Evolutionary conservation across 2,888 invertebrate genomes (phyloP), one percentile per base, ranked within the genome.

Genomic region (Stratiomys singularior): DNA sequence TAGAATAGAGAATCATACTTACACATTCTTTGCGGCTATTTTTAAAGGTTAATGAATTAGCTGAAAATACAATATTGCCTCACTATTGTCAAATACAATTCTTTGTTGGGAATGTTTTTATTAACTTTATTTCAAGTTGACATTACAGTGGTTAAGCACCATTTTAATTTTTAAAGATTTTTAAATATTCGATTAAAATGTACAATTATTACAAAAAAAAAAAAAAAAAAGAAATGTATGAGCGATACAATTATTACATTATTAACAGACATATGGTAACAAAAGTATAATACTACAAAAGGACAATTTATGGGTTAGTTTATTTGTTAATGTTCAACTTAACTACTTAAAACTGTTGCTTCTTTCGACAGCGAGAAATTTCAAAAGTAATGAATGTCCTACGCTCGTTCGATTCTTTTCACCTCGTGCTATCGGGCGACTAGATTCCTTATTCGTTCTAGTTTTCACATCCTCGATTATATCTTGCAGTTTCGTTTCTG

Each of bases 21-120:
- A n/a, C n/a, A n/a, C n/a, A n/a, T n/a, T n/a, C n/a, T n/a, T n/a
- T n/a, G n/a, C n/a, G n/a, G n/a, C n/a, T n/a, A n/a, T n/a, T n/a
- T n/a, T n/a, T n/a, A n/a, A n/a, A n/a, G n/a, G n/a, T n/a, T n/a
- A n/a, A n/a, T n/a, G n/a, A n/a, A n/a, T n/a, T n/a, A n/a, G n/a
- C n/a, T n/a, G n/a, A n/a, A n/a, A n/a, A n/a, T n/a, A n/a, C n/a
- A n/a, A n/a, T n/a, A n/a, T n/a, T n/a, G n/a, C n/a, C n/a, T n/a
- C n/a, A n/a, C n/a, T n/a, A n/a, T n/a, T 67, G 21, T 3, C 37
- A 9, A 37, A 37, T 37, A n/a, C n/a, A n/a, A n/a, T n/a, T n/a
- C n/a, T 37, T 72, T 37, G 52, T 74, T 60, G 58, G 74, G 74
- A 74, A 74, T 74, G 74, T 74, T 74, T 74, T 74, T 74, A 74